Evolutionary conservation across 2,113 vertebrate species (phyloP).

Genomic region (Mugil cephalus): DNA sequence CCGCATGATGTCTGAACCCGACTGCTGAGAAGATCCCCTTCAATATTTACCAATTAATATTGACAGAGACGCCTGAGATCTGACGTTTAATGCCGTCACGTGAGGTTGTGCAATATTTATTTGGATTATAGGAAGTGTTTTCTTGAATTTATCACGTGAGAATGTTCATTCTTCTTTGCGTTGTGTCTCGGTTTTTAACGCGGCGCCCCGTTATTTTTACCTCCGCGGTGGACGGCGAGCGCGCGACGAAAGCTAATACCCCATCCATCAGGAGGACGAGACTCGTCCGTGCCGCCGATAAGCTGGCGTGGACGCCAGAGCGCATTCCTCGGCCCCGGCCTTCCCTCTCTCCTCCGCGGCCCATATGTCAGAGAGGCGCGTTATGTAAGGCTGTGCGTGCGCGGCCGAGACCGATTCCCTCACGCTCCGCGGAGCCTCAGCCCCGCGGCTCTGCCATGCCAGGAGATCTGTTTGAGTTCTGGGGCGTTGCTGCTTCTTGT

Average conservation of each 20-base stretch:
- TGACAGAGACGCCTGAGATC: no score
- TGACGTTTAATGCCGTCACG: no score
- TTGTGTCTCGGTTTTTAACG: no score
- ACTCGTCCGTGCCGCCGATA: not conserved
- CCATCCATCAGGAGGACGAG: slow-evolving; percentile 23
- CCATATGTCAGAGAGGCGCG: slow-evolving; percentile 54
- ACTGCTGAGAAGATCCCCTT: not conserved
- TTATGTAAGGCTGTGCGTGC: slow-evolving; percentile 74
- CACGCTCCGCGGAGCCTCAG: slow-evolving; percentile 37
- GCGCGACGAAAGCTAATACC: slow-evolving; percentile 1
- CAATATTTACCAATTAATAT: no score
- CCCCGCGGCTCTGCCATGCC: slow-evolving; percentile 27
- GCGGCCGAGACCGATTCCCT: slow-evolving; percentile 28
- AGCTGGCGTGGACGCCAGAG: not conserved
- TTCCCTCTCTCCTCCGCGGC: not conserved
- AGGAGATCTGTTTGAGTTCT: slow-evolving; percentile 45
- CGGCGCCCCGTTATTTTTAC: slow-evolving; percentile 5
- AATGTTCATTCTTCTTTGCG: no score
- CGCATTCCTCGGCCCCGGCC: not conserved
- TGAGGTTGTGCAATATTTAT: no score
- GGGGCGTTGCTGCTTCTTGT: slow-evolving; percentile 42
- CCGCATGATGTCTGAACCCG: slow-evolving; percentile 14
- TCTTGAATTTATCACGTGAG: no score
- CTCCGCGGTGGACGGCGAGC: not conserved
- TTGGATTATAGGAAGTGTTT: no score